phyloP scores from a whole-genome alignment of 2,888 invertebrate genomes.

The Rhagonycha lutea region DNA sequence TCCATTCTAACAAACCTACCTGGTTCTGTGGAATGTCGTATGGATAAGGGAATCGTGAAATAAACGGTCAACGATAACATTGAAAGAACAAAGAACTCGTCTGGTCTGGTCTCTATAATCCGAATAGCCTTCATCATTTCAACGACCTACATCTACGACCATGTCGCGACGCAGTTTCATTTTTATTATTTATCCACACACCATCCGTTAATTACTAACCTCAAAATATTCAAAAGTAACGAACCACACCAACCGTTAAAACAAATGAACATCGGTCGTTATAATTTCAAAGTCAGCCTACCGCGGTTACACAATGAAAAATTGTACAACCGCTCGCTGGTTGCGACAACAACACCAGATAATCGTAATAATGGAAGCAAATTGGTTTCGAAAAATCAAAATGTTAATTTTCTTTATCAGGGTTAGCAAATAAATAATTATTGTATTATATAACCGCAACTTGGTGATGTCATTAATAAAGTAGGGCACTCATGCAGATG shows the following conservation, averaged over 20 bases:
- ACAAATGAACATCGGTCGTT: background rate
- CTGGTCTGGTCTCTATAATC: conserved; percentile 12
- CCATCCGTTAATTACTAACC: background rate
- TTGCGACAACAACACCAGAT: background rate
- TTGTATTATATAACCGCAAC: background rate
- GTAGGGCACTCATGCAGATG: conserved; percentile 3
- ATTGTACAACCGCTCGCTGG: background rate
- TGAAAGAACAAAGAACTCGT: conserved; percentile 25
- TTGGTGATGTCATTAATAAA: background rate
- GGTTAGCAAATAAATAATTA: background rate
- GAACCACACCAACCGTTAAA: background rate
- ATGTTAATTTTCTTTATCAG: background rate
- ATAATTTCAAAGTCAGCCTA: background rate
- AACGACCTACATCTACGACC: conserved; percentile 22
- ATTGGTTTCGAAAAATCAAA: background rate
- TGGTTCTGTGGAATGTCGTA: background rate
- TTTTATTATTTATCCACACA: background rate
- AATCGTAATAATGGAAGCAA: background rate
- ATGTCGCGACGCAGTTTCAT: conserved; percentile 18
- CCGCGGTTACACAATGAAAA: background rate
- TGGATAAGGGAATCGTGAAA: conserved; percentile 14
- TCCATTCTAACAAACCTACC: background rate
- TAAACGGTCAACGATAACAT: conserved; percentile 22
- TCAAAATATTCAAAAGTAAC: background rate
- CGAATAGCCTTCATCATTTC: conserved; percentile 15